Conservation (phyloP, 2,797 vertebrate species). For the Platyrinchus mystaceus region DNA sequence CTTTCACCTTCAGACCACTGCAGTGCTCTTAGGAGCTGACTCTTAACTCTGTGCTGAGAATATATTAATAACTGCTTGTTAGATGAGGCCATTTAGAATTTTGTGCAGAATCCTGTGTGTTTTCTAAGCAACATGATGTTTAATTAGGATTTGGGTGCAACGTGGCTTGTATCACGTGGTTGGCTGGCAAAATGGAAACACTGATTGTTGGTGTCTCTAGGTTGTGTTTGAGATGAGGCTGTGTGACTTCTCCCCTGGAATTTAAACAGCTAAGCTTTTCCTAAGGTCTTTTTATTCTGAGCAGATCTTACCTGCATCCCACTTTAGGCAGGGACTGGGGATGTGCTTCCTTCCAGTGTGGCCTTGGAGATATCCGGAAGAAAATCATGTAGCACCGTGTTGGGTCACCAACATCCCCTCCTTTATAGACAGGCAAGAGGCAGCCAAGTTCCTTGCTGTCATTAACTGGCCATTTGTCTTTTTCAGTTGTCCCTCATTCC, state of each 20-base stretch:
- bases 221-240: background rate
- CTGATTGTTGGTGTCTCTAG: background rate
- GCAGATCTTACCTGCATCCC: background rate
- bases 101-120: background rate
- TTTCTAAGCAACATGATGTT: background rate
- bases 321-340: background rate
- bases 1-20: background rate
- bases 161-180: rapidly evolving
- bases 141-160: background rate
- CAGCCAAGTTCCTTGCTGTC: background rate
- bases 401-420: background rate
- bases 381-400: background rate
- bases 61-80: background rate
- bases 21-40: background rate
- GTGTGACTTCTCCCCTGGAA: background rate
- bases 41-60: background rate
- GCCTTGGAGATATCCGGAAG: background rate
- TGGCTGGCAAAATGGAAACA: background rate
- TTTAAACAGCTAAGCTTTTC: background rate
- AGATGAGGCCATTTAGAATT: background rate
- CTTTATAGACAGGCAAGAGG: background rate
- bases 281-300: background rate
- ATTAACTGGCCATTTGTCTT: background rate
- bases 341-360: background rate
- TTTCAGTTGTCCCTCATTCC: background rate